Base-by-base conservation (phyloP, 2,888 invertebrate genomes). In the Aphidius colemani region DNA sequence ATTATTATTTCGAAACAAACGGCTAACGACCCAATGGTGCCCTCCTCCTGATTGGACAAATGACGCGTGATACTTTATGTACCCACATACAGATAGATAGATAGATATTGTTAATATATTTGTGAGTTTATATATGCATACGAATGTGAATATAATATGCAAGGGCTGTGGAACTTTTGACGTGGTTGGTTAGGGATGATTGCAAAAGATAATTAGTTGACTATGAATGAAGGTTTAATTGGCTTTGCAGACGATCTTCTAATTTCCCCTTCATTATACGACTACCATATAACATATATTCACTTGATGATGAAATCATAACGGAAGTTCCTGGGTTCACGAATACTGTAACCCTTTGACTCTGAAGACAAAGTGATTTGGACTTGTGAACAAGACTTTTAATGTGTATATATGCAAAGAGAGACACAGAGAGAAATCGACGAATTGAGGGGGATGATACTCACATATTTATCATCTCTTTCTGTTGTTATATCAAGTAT, bases 181-280 rank as follows among this genome's bases (percentile, higher is more conserved):
- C 68, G 67, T 55, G 53, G 61, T 49, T 51, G 64, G 39, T 60
- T 18, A 55, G 48, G 60, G 44, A 18, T 10, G 13, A 39, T 30
- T 30, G 51, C n/a, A 18, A 75, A 76, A 73, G 73, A 75, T 78
- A 79, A 80, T 80, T 78, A 79, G 74, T 74, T 68, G 63, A 61
- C 68, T 74, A 76, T 80, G 80, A 80, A 80, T 79, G 77, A 75
- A 30, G 74, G 67, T 75, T 77, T 79, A 79, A 80, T 80, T 80
- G 79, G 75, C 74, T 63, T 60, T 65, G 11, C 59, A 63, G 55
- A 45, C 59, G 49, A 57, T 59, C 48, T 41, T 10, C 10, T 7
- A 9, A 18, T 40, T 13, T 43, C 58, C 45, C 30, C 50, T 45
- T 46, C 48, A 46, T 41, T 18, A 49, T 55, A 53, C 56, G 57